A percentile compares a stretch with the other conserved stretches of the same genome.
These are phyloP conservation scores for Leucoma salicis DNA, from an alignment of 2,888 invertebrate genomes.

Conservation along the genomic window DNA sequence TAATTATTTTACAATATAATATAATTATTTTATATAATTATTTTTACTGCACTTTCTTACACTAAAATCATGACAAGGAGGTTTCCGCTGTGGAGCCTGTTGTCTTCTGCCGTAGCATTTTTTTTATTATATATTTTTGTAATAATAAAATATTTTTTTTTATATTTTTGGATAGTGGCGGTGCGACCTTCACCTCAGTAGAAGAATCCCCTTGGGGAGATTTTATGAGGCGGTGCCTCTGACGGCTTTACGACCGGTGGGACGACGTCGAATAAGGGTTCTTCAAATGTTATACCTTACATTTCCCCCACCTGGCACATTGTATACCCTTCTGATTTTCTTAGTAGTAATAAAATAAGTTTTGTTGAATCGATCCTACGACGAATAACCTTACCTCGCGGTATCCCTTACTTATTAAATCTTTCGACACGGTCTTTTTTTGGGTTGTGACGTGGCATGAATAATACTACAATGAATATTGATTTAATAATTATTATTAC, in stretches of 20 bases:
- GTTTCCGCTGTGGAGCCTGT: no score
- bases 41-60: no score
- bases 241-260: slow-evolving; percentile 64
- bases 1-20: no score
- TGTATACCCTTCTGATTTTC: slow-evolving; percentile 42
- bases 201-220: slow-evolving; percentile 50
- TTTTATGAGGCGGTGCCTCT: slow-evolving; percentile 64
- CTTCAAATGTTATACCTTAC: slow-evolving; percentile 52
- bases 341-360: slow-evolving; percentile 36
- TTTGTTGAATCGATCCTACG: slow-evolving; percentile 30
- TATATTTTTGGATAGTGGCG: slow-evolving; percentile 16
- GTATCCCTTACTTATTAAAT: slow-evolving; percentile 53
- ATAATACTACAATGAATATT: no score
- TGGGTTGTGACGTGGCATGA: slow-evolving; percentile 52
- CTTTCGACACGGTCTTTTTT: slow-evolving; percentile 42
- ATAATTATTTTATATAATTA: no score
- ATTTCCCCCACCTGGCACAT: slow-evolving; percentile 46
- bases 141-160: slow-evolving; percentile 23
- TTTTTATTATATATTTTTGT: no score
- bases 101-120: no score
- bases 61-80: no score
- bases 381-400: slow-evolving; percentile 28
- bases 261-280: slow-evolving; percentile 52
- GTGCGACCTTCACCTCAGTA: slow-evolving; percentile 44
- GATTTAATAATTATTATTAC: slow-evolving; percentile 55